Conservation (phyloP, 2,113 vertebrate genomes). For the Syngnathus scovelli region DNA sequence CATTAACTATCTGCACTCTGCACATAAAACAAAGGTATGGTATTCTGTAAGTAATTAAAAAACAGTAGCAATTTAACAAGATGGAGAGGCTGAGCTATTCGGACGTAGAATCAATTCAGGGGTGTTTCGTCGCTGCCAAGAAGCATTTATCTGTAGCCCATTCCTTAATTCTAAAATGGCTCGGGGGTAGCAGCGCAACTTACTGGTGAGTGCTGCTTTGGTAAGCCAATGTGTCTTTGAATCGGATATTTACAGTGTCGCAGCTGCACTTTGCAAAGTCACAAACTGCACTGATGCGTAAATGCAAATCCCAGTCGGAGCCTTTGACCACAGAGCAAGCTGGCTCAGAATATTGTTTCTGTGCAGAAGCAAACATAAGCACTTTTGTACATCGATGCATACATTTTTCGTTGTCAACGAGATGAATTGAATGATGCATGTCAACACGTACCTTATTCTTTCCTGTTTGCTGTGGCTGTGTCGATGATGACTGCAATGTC, state of each 20-base stretch:
- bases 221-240: conserved; percentile 81
- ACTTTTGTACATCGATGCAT: neutral
- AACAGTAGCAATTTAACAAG: neutral
- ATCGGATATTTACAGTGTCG: conserved; percentile 44
- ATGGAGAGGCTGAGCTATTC: neutral
- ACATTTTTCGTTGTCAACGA: neutral
- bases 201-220: conserved; percentile 76
- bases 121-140: neutral
- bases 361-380: conserved; percentile 3
- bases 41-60: neutral
- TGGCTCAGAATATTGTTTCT: conserved; percentile 79
- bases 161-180: neutral
- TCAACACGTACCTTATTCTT: conserved; percentile 70
- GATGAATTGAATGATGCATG: neutral
- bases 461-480: conserved; percentile 24
- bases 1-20: conserved; percentile 72
- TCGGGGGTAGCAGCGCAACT: conserved; percentile 49
- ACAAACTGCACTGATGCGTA: conserved; percentile 73
- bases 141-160: neutral
- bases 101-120: neutral
- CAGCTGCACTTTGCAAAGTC: conserved; percentile 70
- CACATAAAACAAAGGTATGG: neutral
- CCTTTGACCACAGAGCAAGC: conserved; percentile 66
- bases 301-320: conserved; percentile 68
- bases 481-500: conserved; percentile 29